Conservation (phyloP, 1,140 invertebrate species). For the Neodiprion fabricii region DNA sequence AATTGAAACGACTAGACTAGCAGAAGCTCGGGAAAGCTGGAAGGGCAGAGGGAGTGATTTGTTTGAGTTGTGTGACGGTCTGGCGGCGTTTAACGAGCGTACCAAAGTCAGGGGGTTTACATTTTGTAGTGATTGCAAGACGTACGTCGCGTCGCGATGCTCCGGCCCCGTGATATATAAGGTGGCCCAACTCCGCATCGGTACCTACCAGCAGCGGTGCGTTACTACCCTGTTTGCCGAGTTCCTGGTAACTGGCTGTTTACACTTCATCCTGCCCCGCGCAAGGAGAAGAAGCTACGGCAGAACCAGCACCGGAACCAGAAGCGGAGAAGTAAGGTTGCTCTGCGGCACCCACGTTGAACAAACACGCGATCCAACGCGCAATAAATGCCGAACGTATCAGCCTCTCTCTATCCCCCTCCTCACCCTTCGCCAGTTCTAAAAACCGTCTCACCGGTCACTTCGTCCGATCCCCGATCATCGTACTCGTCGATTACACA, state of each 20-base stretch:
- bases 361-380: too few species aligned
- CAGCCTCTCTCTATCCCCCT: too few species aligned
- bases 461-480: too few species aligned
- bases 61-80: not conserved
- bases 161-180: not conserved
- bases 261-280: not conserved
- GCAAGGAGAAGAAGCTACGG: too few species aligned
- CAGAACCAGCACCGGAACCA: too few species aligned
- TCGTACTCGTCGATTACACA: too few species aligned
- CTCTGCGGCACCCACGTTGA: too few species aligned
- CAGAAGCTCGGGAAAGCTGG: not conserved
- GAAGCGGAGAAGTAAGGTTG: too few species aligned
- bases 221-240: not conserved
- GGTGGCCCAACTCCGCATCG: too few species aligned
- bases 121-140: slow-evolving; percentile 4
- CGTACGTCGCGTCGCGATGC: not conserved
- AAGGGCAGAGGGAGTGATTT: not conserved
- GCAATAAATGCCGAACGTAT: too few species aligned
- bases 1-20: not conserved
- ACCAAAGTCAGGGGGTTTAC: not conserved
- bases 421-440: too few species aligned
- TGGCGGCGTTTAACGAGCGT: slow-evolving; percentile 4
- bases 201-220: not conserved
- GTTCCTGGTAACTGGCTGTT: slow-evolving; percentile 1
- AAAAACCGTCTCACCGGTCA: too few species aligned